phyloP scores from a whole-genome alignment of 2,797 vertebrate species.

The Pelodytes ibericus region DNA sequence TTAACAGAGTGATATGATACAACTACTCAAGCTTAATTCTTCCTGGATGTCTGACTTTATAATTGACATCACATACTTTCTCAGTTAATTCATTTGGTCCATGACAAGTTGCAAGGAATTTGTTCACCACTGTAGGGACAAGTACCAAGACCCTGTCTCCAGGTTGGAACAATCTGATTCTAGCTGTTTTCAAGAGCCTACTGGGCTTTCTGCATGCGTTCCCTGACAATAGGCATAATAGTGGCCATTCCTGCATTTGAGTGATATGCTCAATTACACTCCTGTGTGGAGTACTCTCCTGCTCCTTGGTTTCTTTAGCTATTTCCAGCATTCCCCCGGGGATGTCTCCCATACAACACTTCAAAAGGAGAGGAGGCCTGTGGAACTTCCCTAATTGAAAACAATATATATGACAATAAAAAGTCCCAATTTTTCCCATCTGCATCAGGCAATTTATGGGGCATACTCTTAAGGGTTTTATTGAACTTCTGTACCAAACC shows the following conservation, averaged over 20 bases:
- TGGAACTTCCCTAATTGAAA: too few species aligned
- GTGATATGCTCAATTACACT: not conserved
- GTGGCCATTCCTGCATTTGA: not conserved
- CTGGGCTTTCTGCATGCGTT: not conserved
- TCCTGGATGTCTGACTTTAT: not conserved
- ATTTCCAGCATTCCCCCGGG: not conserved
- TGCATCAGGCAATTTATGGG: not conserved
- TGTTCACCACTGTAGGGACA: not conserved
- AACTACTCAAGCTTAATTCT: not conserved
- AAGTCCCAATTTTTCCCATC: not conserved
- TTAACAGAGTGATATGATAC: not conserved
- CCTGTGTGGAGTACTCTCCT: not conserved
- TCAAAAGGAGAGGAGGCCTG: too few species aligned
- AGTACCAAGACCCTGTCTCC: not conserved
- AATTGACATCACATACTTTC: not conserved
- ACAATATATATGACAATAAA: not conserved
- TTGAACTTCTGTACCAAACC: not conserved
- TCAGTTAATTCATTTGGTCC: not conserved
- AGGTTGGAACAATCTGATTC: not conserved
- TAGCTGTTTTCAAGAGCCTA: not conserved
- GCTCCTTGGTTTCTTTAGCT: not conserved
- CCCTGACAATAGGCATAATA: not conserved
- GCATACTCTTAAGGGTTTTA: not conserved
- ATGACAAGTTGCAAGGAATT: not conserved
- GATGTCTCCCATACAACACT: too few species aligned